Percentiles rank a stretch among this genome's conserved stretches.
phyloP scores from a whole-genome alignment of 2,797 vertebrate genomes.

The Oryzias dopingdopingensis region DNA sequence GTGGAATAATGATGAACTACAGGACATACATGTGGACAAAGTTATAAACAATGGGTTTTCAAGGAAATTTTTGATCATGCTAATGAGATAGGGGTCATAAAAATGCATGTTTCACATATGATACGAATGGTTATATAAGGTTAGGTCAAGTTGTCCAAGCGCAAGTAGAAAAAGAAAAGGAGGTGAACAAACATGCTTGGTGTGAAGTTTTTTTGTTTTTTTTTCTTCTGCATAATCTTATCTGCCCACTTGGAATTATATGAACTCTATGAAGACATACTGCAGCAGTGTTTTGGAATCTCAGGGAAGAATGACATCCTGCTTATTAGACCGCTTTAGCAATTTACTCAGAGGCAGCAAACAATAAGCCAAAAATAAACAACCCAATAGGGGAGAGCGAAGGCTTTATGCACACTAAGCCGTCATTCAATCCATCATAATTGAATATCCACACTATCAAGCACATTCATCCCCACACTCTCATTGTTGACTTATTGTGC shows the following conservation, averaged over 20 bases:
- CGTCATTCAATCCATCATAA: constrained; percentile 62
- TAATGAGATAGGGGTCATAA: too few relatives aligned
- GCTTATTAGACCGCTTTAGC: constrained; percentile 45
- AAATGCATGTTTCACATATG: too few relatives aligned
- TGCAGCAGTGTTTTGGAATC: constrained; percentile 35
- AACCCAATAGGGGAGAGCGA: constrained; percentile 38
- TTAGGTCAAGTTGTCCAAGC: constrained; percentile 24
- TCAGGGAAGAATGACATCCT: constrained; percentile 24
- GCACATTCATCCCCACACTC: constrained; percentile 47
- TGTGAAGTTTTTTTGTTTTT: constrained; percentile 19
- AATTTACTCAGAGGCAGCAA: constrained; percentile 46
- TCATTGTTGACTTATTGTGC: constrained; percentile 60
- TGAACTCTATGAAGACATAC: constrained; percentile 24
- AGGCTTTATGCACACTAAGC: constrained; percentile 46
- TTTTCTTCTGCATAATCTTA: constrained; percentile 21
- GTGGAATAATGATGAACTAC: too few relatives aligned
- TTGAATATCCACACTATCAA: constrained; percentile 65
- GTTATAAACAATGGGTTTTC: too few relatives aligned
- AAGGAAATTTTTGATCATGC: too few relatives aligned
- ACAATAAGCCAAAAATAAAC: constrained; percentile 66
- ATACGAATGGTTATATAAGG: too few relatives aligned
- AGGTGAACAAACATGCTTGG: constrained; percentile 23
- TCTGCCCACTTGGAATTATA: constrained; percentile 29
- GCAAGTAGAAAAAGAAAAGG: constrained; percentile 15
- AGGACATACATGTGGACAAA: too few relatives aligned